Base-by-base conservation (phyloP, 2,797 vertebrate species). In the Novumbra hubbsi region DNA sequence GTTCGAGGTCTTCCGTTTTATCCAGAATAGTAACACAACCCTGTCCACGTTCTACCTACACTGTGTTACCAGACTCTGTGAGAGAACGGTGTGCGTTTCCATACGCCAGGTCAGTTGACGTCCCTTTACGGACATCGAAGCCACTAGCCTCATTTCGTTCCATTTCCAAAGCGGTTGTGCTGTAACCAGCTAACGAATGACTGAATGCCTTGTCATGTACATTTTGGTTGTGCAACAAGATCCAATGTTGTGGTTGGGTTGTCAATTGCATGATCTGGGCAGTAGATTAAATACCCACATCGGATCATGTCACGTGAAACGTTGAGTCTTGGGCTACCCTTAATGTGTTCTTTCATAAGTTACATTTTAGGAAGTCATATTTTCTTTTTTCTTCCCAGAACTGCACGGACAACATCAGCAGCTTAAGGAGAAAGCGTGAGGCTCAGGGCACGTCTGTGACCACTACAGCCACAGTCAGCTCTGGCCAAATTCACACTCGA, bases 1-100 rank as follows among this genome's bases (percentile, higher is more conserved):
- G 2, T 94, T 94, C 0, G 90, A 94, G 79, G 82, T 90, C 5
- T 94, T 93, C 73, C 89, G 91, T 63, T 93, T 93, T 11, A 11
- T 90, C 24, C 77, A 90, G 15, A 76, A 76, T 60, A 32, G 66
- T 17, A 84, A 86, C 1, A 19, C 5, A 14, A 66, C 32, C 0
- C 0, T 88, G 32, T 91, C 92, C 28, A 92, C 86, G 32, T 94
- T 90, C 79, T 94, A 89, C 45, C 68, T 93, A 0, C 91, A 93
- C 86, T 93, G 92, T 65, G 73, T 81, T 80, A 92, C 91, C 76
- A 82, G 92, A 38, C 91, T 93, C 19, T 94, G 93, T 32, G 80
- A 89, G 60, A 83, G 17, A 30, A 45, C 81, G 19, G 55, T 73
- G 81, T 93, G 92, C 81, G 68, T 68, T 27, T 28, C 28, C 2